A percentile compares a stretch with the other conserved stretches of the same genome.
phyloP scores from a whole-genome alignment of 2,888 invertebrate genomes.

The Dasysyrphus tricinctus region DNA sequence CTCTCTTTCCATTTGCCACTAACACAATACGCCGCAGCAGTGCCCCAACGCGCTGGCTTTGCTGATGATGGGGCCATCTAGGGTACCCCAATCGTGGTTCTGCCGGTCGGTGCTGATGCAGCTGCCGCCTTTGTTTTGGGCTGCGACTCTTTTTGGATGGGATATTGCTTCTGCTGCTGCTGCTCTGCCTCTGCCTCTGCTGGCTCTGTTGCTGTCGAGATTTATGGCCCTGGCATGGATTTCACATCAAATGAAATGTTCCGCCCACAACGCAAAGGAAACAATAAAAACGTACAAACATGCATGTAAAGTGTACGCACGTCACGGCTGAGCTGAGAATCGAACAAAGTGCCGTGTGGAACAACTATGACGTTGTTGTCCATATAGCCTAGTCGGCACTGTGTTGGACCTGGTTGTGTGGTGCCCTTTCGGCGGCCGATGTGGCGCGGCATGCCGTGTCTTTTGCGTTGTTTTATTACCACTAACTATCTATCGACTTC shows the following conservation, averaged over 20 bases:
- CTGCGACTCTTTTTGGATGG: constrained; percentile 47
- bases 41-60: constrained; percentile 39
- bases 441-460: constrained; percentile 67
- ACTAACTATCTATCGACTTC: constrained; percentile 44
- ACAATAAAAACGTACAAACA: constrained; percentile 57
- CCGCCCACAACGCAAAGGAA: constrained; percentile 71
- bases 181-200: constrained; percentile 28
- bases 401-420: background rate
- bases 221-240: constrained; percentile 72
- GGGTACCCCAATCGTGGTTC: constrained; percentile 71
- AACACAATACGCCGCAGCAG: constrained; percentile 52
- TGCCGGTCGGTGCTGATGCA: constrained; percentile 45
- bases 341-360: constrained; percentile 66
- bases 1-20: constrained; percentile 68
- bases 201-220: constrained; percentile 60
- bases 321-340: constrained; percentile 74
- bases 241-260: constrained; percentile 75
- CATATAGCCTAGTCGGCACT: constrained; percentile 78
- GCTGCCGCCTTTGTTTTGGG: constrained; percentile 71
- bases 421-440: constrained; percentile 77
- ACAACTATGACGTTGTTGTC: constrained; percentile 71
- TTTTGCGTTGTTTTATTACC: constrained; percentile 44
- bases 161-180: constrained; percentile 23
- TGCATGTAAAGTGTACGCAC: constrained; percentile 66
- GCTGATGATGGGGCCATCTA: constrained; percentile 48